A percentile compares a stretch with the other conserved stretches of the same genome.
These are phyloP conservation scores for Sylvilagus bachmani DNA, from an alignment of 2,113 vertebrate genomes.

Conservation along the genomic window DNA sequence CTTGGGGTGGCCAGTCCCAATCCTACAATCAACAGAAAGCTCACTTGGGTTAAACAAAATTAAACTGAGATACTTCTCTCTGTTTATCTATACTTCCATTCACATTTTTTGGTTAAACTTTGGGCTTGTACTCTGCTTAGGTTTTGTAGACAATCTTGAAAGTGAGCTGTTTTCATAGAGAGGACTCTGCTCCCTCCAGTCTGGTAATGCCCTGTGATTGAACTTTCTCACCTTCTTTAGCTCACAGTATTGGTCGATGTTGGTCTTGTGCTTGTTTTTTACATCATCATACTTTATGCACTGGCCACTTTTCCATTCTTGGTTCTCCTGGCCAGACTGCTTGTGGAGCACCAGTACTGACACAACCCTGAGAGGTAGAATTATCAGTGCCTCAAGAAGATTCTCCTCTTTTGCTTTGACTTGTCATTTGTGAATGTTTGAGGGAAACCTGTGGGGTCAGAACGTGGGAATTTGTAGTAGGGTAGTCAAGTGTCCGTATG, in stretches of 20 bases:
- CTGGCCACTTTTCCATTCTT: neutral
- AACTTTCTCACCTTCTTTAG: neutral
- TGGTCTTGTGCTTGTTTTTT: slow-evolving; percentile 13
- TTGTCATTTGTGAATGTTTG: slow-evolving; percentile 1
- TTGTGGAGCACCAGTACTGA: neutral
- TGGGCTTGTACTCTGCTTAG: neutral
- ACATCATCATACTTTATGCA: neutral
- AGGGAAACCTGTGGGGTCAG: neutral
- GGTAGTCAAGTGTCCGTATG: neutral
- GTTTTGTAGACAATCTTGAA: neutral
- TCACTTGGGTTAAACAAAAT: neutral
- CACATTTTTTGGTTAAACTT: neutral
- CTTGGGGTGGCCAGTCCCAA: neutral
- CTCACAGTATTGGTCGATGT: neutral
- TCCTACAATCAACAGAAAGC: neutral
- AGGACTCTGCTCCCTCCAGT: neutral
- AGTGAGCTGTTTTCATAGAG: neutral
- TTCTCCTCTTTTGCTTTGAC: neutral
- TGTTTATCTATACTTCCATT: neutral
- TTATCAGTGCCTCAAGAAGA: neutral
- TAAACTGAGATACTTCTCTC: neutral
- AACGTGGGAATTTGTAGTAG: neutral
- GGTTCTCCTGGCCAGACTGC: neutral
- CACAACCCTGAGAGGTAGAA: neutral
- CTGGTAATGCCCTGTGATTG: neutral